Evolutionary conservation across 2,113 vertebrate genomes (phyloP).

Genomic region (Pontoporia blainvillei): DNA sequence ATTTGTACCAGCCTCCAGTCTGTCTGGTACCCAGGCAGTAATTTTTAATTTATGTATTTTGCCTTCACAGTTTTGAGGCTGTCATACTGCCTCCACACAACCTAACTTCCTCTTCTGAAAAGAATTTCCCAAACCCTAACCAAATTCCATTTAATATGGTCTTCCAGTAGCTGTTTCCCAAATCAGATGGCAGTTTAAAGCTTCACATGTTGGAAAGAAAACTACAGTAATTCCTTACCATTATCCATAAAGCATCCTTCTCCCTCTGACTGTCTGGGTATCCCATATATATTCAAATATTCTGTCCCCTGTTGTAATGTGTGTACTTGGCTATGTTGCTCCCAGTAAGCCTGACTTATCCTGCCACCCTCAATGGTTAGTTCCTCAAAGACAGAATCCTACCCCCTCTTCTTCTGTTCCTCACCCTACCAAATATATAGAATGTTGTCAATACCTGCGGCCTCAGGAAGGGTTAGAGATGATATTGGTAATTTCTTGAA

Average conservation of each 20-base stretch:
- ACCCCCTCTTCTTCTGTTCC: background rate
- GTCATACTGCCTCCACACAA: background rate
- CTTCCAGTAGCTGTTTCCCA: background rate
- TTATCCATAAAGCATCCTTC: background rate
- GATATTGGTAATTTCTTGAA: background rate
- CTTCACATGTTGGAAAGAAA: background rate
- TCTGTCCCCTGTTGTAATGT: background rate
- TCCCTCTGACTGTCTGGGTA: background rate
- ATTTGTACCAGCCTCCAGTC: background rate
- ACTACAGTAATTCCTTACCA: background rate
- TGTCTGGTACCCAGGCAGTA: background rate
- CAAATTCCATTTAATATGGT: background rate
- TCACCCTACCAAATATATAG: background rate
- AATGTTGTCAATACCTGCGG: background rate
- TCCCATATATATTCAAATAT: background rate
- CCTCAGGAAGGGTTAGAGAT: background rate
- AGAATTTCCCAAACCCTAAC: conserved; percentile 15
- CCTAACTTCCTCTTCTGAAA: conserved; percentile 52
- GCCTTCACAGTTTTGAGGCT: conserved; percentile 20
- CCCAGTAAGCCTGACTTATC: background rate
- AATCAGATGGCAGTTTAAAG: conserved; percentile 1
- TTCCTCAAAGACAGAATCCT: background rate
- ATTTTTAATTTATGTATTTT: background rate
- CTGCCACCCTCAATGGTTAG: background rate
- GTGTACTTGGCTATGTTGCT: background rate